Percentiles rank a stretch among this genome's conserved stretches.
Evolutionary conservation across 2,797 vertebrate genomes (phyloP).

Genomic region (Clarias platycephalus): DNA sequence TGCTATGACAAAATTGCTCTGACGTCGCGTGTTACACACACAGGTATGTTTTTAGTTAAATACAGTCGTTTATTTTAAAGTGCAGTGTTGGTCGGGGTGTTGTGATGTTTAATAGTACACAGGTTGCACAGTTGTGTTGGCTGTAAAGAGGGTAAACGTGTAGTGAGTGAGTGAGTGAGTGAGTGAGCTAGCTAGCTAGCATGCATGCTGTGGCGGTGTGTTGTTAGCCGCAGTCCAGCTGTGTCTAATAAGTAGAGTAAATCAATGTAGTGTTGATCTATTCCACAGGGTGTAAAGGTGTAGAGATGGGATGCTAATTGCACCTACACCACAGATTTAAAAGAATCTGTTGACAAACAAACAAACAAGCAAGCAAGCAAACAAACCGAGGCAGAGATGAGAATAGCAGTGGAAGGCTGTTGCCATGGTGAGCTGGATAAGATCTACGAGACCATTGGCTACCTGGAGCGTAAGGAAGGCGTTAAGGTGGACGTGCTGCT

Average conservation of each 20-base stretch:
- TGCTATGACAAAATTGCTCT: not conserved
- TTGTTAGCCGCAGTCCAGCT: not conserved
- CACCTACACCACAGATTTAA: not conserved
- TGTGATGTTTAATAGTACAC: not conserved
- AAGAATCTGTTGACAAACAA: not conserved
- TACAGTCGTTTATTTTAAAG: not conserved
- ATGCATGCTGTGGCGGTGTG: not conserved
- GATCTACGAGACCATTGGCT: conserved; percentile 90
- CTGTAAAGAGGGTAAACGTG: not conserved
- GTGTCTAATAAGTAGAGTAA: not conserved
- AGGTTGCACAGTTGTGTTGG: not conserved
- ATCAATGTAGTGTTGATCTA: not conserved
- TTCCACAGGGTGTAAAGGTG: not conserved
- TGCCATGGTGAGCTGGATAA: conserved; percentile 97
- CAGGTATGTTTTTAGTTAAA: not conserved
- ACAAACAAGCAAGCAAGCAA: not conserved
- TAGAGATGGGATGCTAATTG: not conserved
- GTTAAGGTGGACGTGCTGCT: conserved; percentile 86
- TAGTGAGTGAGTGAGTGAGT: too few species aligned
- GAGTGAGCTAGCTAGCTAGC: not conserved
- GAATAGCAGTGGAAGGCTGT: conserved; percentile 93
- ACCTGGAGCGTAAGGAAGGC: conserved; percentile 83
- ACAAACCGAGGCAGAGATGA: conserved; percentile 74
- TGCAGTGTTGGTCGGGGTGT: not conserved
- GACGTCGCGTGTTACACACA: not conserved